Base-by-base conservation (phyloP, 2,888 invertebrate genomes). In the Melolontha melolontha region DNA sequence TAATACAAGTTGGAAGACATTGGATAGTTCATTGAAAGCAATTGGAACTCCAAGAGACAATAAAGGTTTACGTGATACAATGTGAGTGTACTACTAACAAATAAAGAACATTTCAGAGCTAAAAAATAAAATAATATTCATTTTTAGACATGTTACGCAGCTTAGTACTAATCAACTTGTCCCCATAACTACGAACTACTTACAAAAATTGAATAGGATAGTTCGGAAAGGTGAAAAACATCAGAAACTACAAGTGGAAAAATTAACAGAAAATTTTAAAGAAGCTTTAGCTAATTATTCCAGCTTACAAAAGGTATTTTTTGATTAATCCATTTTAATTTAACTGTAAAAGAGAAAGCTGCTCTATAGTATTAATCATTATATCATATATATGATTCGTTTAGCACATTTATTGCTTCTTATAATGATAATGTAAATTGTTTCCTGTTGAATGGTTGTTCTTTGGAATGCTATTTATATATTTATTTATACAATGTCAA, bases 191-290 rank as follows among this genome's bases (percentile, higher is more conserved):
- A 91, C 90, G 50, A 88, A 89, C 74, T 91, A 92, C 77, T 86
- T 95, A 52, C 89, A 90, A 73, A 87, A 91, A 69, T 84, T 95
- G 22, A 91, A 90, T 41, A 87, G 87, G 7, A 86, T 92, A 22
- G 91, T 91, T 62, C 86, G 90, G 11, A 87, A 89, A 71, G 91
- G 91, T 0, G 91, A 93, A 79, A 92, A 92, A 75, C 90, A 92
- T 68, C 92, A 93, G 80, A 93, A 92, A 78, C 84, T 96, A 72
- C 94, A 95, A 82, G 89, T 94, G 64, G 94, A 94, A 75, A 89
- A 94, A 76, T 87, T 96, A 11, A 93, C 92, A 10, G 91, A 90
- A 75, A 93, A 93, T 76, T 96, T 96, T 81, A 89, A 89, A 72
- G 92, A 92, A 73, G 90, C 94, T 1, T 86, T 95, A 14, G 89